phyloP scores from a whole-genome alignment of 1,140 invertebrate species.

The Zeugodacus cucurbitae region DNA sequence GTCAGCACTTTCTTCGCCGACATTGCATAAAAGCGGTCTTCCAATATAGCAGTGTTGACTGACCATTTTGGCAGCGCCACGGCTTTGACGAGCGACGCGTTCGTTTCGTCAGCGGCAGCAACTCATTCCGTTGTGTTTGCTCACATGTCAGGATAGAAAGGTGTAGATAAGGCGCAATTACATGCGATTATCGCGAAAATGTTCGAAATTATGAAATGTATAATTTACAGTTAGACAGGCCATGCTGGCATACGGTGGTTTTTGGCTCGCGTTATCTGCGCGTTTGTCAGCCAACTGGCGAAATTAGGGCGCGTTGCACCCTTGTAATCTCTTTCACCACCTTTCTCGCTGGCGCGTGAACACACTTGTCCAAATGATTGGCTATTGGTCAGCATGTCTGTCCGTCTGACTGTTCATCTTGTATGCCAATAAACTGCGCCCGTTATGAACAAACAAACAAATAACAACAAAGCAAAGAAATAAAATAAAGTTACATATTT shows the following conservation, averaged over 20 bases:
- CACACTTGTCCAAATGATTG: not conserved
- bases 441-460: slow-evolving; percentile 17
- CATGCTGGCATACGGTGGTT: not conserved
- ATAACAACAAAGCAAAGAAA: not conserved
- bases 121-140: slow-evolving; percentile 4
- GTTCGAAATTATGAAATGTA: slow-evolving; percentile 65
- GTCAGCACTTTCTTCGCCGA: not conserved
- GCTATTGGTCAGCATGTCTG: slow-evolving; percentile 9
- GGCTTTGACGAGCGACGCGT: not conserved
- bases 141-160: slow-evolving; percentile 62
- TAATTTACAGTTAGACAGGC: slow-evolving; percentile 63
- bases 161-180: slow-evolving; percentile 66
- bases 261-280: not conserved
- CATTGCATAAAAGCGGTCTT: not conserved
- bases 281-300: not conserved
- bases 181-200: slow-evolving; percentile 64
- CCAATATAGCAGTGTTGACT: too few relatives aligned
- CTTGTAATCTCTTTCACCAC: not conserved
- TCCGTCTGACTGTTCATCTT: not conserved
- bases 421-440: not conserved
- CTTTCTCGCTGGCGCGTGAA: not conserved
- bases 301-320: slow-evolving; percentile 31
- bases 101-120: not conserved
- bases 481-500: too few relatives aligned
- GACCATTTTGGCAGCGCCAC: not conserved